Conservation (phyloP, 2,797 vertebrate species). For the Brachymystax lenok region DNA sequence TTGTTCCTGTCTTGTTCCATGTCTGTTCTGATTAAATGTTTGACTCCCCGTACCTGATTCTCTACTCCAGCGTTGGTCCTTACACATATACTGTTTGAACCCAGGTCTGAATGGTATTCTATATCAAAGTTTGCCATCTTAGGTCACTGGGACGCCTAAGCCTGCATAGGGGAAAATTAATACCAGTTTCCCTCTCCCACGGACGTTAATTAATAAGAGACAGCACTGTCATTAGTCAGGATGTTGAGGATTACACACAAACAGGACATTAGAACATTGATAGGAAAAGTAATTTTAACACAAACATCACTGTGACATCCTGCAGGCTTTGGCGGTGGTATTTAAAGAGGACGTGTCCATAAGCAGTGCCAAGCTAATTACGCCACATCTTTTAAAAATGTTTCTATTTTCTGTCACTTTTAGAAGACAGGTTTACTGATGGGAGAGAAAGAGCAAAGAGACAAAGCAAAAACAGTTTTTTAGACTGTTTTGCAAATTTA, state of each 20-base stretch:
- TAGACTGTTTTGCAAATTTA: too few species aligned
- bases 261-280: slow-evolving; percentile 44
- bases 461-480: too few species aligned
- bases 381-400: neutral
- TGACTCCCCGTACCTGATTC: too few species aligned
- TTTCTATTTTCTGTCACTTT: neutral
- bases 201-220: neutral
- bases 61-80: too few species aligned
- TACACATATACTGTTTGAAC: too few species aligned
- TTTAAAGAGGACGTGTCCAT: slow-evolving; percentile 21
- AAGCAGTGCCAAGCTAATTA: neutral
- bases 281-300: slow-evolving; percentile 39
- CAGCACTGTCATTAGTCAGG: slow-evolving; percentile 23
- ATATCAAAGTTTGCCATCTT: neutral
- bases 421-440: neutral
- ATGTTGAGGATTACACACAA: slow-evolving; percentile 42
- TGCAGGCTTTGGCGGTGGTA: slow-evolving; percentile 33
- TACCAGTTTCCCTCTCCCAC: neutral
- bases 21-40: too few species aligned
- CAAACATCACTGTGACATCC: slow-evolving; percentile 27
- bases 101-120: neutral
- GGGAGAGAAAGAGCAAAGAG: neutral
- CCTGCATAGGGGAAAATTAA: neutral
- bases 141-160: neutral
- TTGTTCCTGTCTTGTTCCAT: too few species aligned